Evolutionary conservation across 2,113 vertebrate species (phyloP).

Genomic region (Neodon shergylaensis): DNA sequence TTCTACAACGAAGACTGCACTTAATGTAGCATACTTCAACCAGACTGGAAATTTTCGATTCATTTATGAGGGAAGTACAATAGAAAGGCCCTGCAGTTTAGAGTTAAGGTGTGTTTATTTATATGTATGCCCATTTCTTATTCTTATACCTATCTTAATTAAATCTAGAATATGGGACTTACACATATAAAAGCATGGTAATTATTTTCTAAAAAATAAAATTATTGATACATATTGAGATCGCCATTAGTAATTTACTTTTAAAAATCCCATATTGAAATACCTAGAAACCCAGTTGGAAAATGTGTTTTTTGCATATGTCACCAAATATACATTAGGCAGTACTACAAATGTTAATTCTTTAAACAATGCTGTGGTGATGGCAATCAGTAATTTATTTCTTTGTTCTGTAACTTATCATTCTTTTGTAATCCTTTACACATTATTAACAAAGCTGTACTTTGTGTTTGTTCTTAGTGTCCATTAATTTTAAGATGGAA

Average conservation of each 20-base stretch:
- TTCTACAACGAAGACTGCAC: constrained; percentile 51
- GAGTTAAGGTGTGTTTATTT: constrained; percentile 72
- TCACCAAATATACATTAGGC: constrained; percentile 69
- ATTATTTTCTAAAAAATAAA: constrained; percentile 79
- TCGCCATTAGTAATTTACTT: constrained; percentile 69
- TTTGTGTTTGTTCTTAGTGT: constrained; percentile 76
- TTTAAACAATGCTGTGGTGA: constrained; percentile 80
- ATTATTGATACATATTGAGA: constrained; percentile 67
- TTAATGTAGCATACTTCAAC: constrained; percentile 49
- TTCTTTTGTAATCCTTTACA: constrained; percentile 77
- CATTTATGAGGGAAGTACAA: constrained; percentile 54
- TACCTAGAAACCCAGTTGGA: constrained; percentile 74
- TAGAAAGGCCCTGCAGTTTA: constrained; percentile 73
- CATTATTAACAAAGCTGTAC: constrained; percentile 79
- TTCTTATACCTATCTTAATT: constrained; percentile 69
- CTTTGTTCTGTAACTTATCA: constrained; percentile 80
- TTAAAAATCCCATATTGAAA: constrained; percentile 66
- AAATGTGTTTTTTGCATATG: constrained; percentile 70
- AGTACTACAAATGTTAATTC: constrained; percentile 77
- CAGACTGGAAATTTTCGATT: constrained; percentile 61
- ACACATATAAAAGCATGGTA: constrained; percentile 74
- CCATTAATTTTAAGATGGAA: constrained; percentile 73
- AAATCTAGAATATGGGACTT: constrained; percentile 72
- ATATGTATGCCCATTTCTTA: constrained; percentile 73
- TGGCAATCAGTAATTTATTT: constrained; percentile 83